Base-by-base conservation (phyloP, 2,888 invertebrate species). In the Synergus itoensis region DNA sequence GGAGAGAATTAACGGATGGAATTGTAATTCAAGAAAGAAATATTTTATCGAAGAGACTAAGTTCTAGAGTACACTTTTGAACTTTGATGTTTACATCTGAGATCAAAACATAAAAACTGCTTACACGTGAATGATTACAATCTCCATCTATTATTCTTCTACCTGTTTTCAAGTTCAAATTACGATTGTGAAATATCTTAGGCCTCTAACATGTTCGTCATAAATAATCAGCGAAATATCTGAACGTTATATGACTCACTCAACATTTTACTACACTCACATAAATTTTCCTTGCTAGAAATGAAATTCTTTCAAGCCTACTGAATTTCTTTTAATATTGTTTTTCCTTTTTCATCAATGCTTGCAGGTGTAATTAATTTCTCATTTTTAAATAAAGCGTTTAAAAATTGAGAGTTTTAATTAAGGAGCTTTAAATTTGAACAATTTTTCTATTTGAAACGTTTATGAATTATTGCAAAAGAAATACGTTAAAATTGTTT, bases 51-150 rank as follows among this genome's bases (percentile, higher is more conserved):
- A 40, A 48, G 40, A 11, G 43, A 45, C 28, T 9, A 53, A 11
- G 12, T 73, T 73, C 21, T 57, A 36, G 48, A 36, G 36, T 48
- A 8, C 53, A n/a, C 28, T 73, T 57, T 36, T 73, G 73, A 40
- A 73, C 73, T 73, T 73, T 73, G 73, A 78, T 84, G 81, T 83
- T 83, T 82, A 82, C 77, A 48, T 75, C 36, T 16, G 11, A 3
- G 36, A 60, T 60, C 76, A 79, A 83, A 83, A 83, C 78, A 83
- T 80, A 48, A 76, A 80, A 78, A 60, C 36, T 64, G 62, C 45
- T 65, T 64, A 79, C 73, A 36, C 73, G n/a, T 69, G 69, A 21
- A 69, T 48, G n/a, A 36, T 53, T 48, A 8, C 53, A 48, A 73
- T 53, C 48, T 73, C 53, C 48, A 28, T 73, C 28, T 53, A 53